Evolutionary conservation across 2,797 vertebrate species (phyloP).

Genomic region (Propithecus deckenii): DNA sequence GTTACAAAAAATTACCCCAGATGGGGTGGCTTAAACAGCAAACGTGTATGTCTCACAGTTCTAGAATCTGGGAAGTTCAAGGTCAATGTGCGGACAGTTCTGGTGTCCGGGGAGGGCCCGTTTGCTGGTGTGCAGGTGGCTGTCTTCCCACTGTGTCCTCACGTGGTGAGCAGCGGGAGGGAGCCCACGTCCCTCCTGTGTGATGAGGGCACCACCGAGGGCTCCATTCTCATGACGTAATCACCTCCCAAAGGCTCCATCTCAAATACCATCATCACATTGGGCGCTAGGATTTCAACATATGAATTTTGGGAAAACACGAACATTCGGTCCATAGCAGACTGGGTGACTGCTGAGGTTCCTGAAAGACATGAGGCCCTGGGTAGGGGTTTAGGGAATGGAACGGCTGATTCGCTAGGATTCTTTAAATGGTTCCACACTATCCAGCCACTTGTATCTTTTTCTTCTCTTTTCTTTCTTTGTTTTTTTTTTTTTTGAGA

Average conservation of each 20-base stretch:
- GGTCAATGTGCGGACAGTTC: background rate
- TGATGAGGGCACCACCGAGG: background rate
- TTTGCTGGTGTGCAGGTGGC: background rate
- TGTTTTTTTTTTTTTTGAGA: background rate
- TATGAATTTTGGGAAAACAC: background rate
- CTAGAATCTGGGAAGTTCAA: background rate
- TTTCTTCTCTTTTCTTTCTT: fast-evolving
- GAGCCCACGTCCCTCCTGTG: background rate
- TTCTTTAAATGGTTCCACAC: background rate
- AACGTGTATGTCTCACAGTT: background rate
- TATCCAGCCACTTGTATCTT: fast-evolving
- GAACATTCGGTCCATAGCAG: background rate
- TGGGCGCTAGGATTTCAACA: background rate
- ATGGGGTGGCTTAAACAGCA: background rate
- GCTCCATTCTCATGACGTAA: background rate
- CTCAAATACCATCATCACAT: background rate
- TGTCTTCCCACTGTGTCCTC: background rate
- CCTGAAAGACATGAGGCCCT: background rate
- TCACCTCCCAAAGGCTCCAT: background rate
- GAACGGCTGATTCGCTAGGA: background rate
- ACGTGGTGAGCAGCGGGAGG: background rate
- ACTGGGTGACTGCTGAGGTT: background rate
- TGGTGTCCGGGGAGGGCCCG: background rate
- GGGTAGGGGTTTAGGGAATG: background rate
- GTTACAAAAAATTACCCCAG: background rate